Evolutionary conservation across 2,113 vertebrate species (phyloP).

Genomic region (Perognathus longimembris): DNA sequence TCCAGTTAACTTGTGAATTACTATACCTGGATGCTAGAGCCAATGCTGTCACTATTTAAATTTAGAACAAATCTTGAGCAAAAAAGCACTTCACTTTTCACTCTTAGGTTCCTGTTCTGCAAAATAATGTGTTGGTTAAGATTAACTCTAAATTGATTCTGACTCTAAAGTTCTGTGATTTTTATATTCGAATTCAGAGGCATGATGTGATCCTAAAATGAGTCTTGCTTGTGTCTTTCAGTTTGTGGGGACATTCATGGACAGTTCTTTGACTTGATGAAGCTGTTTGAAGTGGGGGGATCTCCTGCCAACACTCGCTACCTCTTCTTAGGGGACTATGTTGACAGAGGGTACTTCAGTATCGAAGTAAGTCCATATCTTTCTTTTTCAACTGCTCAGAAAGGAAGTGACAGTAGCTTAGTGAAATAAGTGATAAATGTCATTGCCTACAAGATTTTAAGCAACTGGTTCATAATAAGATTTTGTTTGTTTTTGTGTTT

Average conservation of each 20-base stretch:
- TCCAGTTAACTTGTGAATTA: neutral
- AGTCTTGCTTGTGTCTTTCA: constrained; percentile 83
- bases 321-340: constrained; percentile 99
- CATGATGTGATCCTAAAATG: neutral
- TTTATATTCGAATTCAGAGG: neutral
- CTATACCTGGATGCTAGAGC: neutral
- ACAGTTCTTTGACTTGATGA: constrained; percentile 99
- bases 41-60: neutral
- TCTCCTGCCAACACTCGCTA: constrained; percentile 98
- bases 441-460: constrained; percentile 6
- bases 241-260: constrained; percentile 99
- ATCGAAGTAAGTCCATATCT: constrained; percentile 94
- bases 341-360: constrained; percentile 99
- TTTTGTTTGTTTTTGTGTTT: constrained; percentile 11
- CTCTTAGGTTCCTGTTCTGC: constrained; percentile 25
- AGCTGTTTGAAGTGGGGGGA: constrained; percentile 98
- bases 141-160: neutral
- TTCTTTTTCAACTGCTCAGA: neutral
- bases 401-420: neutral
- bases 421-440: neutral
- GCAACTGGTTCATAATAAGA: constrained; percentile 1
- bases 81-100: neutral
- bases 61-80: neutral
- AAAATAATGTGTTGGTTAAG: neutral
- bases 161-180: neutral